Evolutionary conservation across 2,113 vertebrate species (phyloP).

Genomic region (Glareola pratincola): DNA sequence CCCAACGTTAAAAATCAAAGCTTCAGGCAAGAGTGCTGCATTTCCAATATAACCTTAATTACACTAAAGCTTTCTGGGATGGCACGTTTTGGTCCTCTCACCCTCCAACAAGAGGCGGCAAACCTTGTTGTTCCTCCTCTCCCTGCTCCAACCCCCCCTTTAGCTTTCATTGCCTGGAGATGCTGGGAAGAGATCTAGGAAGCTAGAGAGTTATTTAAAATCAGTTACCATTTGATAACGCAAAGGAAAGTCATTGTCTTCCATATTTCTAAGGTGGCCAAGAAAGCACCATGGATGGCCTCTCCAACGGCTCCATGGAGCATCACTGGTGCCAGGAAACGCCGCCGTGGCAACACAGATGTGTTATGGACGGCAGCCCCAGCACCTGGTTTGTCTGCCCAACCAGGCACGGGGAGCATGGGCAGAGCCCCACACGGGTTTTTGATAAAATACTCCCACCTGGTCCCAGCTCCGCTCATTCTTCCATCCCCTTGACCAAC

Average conservation of each 20-base stretch:
- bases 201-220: neutral
- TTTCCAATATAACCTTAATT: neutral
- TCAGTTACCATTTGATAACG: neutral
- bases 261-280: neutral
- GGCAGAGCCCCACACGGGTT: neutral
- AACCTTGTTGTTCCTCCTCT: neutral
- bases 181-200: neutral
- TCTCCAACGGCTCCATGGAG: neutral
- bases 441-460: neutral
- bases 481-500: neutral
- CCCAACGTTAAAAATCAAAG: neutral
- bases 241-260: neutral
- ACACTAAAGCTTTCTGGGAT: neutral
- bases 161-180: neutral
- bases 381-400: neutral
- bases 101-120: neutral
- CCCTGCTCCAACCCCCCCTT: neutral
- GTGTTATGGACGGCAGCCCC: neutral
- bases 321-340: neutral
- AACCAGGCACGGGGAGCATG: neutral
- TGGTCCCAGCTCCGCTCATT: neutral
- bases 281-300: rapidly evolving
- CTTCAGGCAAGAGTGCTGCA: neutral
- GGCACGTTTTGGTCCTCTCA: neutral
- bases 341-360: neutral